Evolutionary conservation across 2,888 invertebrate species (phyloP).

Genomic region (Thymelicus acteon): DNA sequence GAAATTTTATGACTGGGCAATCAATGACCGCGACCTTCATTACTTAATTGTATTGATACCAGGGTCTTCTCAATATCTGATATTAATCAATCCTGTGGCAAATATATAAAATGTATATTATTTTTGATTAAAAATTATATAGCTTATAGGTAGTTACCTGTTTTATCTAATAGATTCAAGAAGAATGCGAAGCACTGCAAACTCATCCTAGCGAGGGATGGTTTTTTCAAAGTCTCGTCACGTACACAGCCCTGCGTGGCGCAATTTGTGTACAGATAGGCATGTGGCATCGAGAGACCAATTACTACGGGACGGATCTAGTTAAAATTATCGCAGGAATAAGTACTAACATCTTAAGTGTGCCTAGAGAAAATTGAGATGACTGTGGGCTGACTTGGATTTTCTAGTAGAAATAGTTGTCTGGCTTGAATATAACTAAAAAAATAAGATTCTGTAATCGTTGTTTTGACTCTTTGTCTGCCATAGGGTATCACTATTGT

Average conservation of each 20-base stretch:
- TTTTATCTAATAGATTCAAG: conserved; percentile 13
- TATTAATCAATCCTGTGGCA: too few relatives aligned
- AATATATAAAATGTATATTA: too few relatives aligned
- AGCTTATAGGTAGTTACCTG: too few relatives aligned
- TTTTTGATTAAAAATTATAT: too few relatives aligned
- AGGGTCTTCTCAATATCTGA: too few relatives aligned
- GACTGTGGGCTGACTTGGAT: not conserved
- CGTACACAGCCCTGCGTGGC: conserved; percentile 29
- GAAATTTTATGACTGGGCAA: too few relatives aligned
- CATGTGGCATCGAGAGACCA: conserved; percentile 19
- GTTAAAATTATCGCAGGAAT: not conserved
- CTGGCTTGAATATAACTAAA: too few relatives aligned
- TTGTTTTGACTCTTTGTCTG: too few relatives aligned
- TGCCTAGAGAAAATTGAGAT: not conserved
- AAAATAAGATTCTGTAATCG: too few relatives aligned
- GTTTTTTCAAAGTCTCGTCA: conserved; percentile 26
- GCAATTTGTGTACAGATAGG: conserved; percentile 22
- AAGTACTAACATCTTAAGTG: not conserved
- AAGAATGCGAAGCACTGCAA: conserved; percentile 18
- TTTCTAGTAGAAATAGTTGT: not conserved
- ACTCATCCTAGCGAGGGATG: conserved; percentile 15
- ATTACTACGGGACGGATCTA: conserved; percentile 7
- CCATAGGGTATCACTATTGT: too few relatives aligned
- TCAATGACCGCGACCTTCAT: too few relatives aligned
- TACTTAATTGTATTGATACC: too few relatives aligned